phyloP scores from a whole-genome alignment of 2,113 vertebrate species.

The Psilopsiagon aymara region DNA sequence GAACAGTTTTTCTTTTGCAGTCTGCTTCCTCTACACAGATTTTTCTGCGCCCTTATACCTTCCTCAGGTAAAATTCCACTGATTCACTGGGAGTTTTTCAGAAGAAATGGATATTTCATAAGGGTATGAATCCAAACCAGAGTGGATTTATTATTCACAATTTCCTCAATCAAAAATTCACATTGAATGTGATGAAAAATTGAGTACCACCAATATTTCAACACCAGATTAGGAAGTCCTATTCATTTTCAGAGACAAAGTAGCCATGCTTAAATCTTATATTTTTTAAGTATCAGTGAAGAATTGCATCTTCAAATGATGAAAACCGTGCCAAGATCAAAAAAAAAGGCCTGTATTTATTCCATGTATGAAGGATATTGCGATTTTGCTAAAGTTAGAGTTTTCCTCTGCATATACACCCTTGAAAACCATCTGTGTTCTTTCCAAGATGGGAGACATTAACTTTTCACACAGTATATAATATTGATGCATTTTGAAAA shows the following conservation, averaged over 20 bases:
- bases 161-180: not conserved
- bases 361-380: not conserved
- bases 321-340: not conserved
- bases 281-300: not conserved
- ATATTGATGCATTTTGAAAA: not conserved
- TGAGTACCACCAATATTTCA: not conserved
- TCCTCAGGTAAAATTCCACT: not conserved
- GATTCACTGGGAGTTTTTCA: not conserved
- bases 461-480: not conserved
- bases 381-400: not conserved
- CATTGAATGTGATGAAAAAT: not conserved
- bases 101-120: not conserved
- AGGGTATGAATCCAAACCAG: not conserved
- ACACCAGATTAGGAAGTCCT: not conserved
- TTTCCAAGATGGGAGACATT: not conserved
- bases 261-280: not conserved
- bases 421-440: not conserved
- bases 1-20: not conserved
- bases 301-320: not conserved
- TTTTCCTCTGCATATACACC: not conserved
- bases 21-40: not conserved
- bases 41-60: not conserved
- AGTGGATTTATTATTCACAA: not conserved
- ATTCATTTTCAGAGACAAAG: not conserved
- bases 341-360: not conserved